Evolutionary conservation across 2,888 invertebrate genomes (phyloP).

Genomic region (Apoda limacodes): DNA sequence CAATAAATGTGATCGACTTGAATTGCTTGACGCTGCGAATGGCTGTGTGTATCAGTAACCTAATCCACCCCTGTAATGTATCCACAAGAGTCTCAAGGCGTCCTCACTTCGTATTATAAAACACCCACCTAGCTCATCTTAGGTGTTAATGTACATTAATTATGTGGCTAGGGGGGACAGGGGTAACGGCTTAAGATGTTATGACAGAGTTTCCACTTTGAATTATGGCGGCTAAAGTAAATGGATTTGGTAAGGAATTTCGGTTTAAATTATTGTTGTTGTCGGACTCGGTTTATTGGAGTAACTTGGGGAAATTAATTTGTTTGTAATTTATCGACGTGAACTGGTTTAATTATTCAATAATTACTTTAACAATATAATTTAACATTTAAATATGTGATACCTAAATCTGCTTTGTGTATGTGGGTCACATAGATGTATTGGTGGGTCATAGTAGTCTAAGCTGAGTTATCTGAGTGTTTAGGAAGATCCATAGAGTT

Average conservation of each 20-base stretch:
- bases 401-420: too few species aligned
- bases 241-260: slow-evolving; percentile 25
- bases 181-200: slow-evolving; percentile 36
- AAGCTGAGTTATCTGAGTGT: too few species aligned
- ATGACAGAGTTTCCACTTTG: slow-evolving; percentile 42
- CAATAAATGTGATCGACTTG: not conserved
- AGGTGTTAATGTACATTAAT: slow-evolving; percentile 58
- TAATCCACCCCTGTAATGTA: slow-evolving; percentile 34
- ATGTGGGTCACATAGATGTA: too few species aligned
- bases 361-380: too few species aligned
- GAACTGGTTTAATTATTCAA: too few species aligned
- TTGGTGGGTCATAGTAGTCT: too few species aligned
- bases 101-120: slow-evolving; percentile 35
- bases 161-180: slow-evolving; percentile 32
- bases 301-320: too few species aligned
- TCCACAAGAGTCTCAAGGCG: slow-evolving; percentile 36
- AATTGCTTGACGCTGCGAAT: slow-evolving; percentile 5
- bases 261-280: slow-evolving; percentile 22
- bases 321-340: too few species aligned
- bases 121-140: slow-evolving; percentile 37
- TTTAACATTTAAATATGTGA: too few species aligned
- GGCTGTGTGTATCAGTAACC: slow-evolving; percentile 33
- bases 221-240: slow-evolving; percentile 37
- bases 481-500: too few species aligned
- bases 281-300: slow-evolving; percentile 13